Evolutionary conservation across 2,888 invertebrate species (phyloP), one percentile per base, ranked within the genome.

Genomic region (Ornithoptera priamus): DNA sequence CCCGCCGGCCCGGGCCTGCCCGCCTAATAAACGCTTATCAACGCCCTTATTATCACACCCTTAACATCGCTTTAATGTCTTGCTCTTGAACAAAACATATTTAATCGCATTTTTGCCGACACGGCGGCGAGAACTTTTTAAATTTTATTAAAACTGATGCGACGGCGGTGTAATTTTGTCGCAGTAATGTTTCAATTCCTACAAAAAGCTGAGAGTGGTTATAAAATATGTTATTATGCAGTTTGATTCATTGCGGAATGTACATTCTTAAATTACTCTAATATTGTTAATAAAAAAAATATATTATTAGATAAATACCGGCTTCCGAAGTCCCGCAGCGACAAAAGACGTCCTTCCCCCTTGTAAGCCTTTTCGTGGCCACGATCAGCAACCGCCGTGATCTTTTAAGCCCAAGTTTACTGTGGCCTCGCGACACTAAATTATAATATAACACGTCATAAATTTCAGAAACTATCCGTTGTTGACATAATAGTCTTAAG

Each of bases 21-120:
- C 81, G 87, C 86, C 92, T 92, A 92, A 93, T 93, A 92, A 92
- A 93, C 88, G 92, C 92, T 93, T 92, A 92, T 93, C 93, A 92
- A 89, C 90, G 87, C 86, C 84, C 91, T 91, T 92, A 93, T 93
- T 93, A 93, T 93, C 92, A 90, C 92, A 92, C 93, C 93, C 93
- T 93, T 92, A 93, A 91, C 93, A 90, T 92, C 91, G 87, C 90
- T 90, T 93, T 92, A 93, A 92, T 93, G 92, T 92, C 90, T 89
- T 90, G 90, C 91, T 90, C 87, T 92, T 90, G 92, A 93, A 93
- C 93, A 93, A 93, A 93, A 93, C 93, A 93, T 93, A 93, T 93
- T 93, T 93, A 93, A 93, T 93, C 92, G 88, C 90, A 92, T 91
- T 93, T 89, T 91, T 86, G 84, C 83, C 84, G 57, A 59, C 63